Evolutionary conservation across 1,140 invertebrate species (phyloP).

Genomic region (Hermatobates lingyangjiaoensis): DNA sequence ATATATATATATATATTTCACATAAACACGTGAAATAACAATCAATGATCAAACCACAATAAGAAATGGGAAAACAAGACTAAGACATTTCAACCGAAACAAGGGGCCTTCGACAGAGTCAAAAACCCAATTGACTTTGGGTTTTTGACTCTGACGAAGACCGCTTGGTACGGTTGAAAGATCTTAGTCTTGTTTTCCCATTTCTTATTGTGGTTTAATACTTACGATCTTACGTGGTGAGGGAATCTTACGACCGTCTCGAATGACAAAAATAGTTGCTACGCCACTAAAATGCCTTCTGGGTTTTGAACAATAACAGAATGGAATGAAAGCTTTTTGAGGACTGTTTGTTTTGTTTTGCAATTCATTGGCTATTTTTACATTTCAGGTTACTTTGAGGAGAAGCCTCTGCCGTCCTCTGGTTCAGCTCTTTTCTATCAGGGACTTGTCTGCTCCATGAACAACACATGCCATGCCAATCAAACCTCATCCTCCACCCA

Average conservation of each 20-base stretch:
- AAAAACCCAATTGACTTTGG: too few species aligned
- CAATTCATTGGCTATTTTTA: not conserved
- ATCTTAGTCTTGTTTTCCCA: too few species aligned
- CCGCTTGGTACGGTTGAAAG: too few species aligned
- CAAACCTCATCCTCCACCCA: not conserved
- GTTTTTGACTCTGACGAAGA: too few species aligned
- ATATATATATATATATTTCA: too few species aligned
- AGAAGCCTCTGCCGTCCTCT: constrained; percentile 37
- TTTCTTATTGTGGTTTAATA: too few species aligned
- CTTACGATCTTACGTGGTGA: too few species aligned
- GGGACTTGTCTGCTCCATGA: constrained; percentile 32
- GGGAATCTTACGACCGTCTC: not conserved
- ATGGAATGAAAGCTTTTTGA: not conserved
- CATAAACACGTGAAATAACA: too few species aligned
- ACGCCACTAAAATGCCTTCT: not conserved
- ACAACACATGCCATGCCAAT: constrained; percentile 31
- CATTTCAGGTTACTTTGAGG: constrained; percentile 35
- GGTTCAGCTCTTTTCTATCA: constrained; percentile 33
- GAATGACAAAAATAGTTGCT: not conserved
- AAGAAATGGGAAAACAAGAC: too few species aligned
- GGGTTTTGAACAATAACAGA: not conserved
- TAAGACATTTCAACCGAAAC: too few species aligned
- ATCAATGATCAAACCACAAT: too few species aligned
- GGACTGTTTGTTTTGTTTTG: not conserved
- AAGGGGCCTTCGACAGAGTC: too few species aligned